Percentiles rank a stretch among this genome's conserved stretches.
Evolutionary conservation across 2,113 vertebrate species (phyloP).

Genomic region (Urocolius indicus): DNA sequence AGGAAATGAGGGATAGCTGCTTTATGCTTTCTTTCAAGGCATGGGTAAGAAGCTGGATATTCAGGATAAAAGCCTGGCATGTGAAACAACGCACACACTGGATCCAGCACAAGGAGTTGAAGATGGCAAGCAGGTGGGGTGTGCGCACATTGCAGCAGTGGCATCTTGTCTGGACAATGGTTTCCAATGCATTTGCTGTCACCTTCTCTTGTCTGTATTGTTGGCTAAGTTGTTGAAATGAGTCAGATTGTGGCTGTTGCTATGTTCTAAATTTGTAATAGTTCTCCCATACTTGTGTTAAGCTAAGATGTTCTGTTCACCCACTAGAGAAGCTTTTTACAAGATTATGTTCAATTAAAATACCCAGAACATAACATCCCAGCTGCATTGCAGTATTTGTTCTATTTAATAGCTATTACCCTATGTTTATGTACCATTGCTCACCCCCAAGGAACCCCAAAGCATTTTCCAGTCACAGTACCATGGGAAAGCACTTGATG

Average conservation of each 20-base stretch:
- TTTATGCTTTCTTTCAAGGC: background rate
- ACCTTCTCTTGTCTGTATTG: background rate
- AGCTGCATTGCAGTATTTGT: background rate
- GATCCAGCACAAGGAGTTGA: background rate
- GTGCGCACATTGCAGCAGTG: background rate
- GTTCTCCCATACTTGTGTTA: background rate
- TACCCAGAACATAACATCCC: background rate
- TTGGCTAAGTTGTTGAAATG: background rate
- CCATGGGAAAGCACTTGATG: accelerated
- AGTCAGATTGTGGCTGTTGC: background rate
- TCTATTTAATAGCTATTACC: background rate
- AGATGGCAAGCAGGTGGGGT: background rate
- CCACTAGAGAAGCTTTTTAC: background rate
- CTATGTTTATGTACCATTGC: accelerated
- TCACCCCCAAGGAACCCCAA: background rate
- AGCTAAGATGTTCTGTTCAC: background rate
- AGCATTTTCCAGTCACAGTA: background rate
- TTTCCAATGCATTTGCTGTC: background rate
- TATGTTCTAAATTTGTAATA: background rate
- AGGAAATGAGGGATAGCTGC: background rate
- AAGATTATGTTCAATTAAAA: background rate
- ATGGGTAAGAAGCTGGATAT: background rate
- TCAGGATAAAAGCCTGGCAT: background rate
- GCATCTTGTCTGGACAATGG: background rate
- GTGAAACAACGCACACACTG: background rate